These are phyloP conservation scores for Sorex fumeus DNA, from an alignment of 2,113 vertebrate species.

Conservation along the genomic window DNA sequence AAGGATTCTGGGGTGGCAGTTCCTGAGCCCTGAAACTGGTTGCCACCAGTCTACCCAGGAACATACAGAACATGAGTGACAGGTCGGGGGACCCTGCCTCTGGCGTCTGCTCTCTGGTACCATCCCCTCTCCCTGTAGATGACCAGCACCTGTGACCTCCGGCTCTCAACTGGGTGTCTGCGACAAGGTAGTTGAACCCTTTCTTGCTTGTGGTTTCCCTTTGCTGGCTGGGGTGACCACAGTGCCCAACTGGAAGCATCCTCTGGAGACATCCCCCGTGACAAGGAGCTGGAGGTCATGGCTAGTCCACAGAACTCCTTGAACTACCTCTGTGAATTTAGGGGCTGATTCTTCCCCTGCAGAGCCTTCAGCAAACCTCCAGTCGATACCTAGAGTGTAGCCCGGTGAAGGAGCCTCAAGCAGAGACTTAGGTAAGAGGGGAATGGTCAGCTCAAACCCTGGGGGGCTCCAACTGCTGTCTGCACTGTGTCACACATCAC, in stretches of 20 bases:
- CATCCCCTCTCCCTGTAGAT: not conserved
- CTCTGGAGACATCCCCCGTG: not conserved
- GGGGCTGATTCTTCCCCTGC: not conserved
- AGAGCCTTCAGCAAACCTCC: not conserved
- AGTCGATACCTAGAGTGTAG: not conserved
- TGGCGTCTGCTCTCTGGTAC: too few relatives aligned
- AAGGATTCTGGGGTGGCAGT: too few relatives aligned
- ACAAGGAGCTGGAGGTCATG: not conserved
- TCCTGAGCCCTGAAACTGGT: not conserved
- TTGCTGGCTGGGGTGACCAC: not conserved
- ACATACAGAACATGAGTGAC: too few relatives aligned
- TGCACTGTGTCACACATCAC: not conserved
- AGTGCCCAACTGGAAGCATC: not conserved
- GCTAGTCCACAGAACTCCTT: not conserved
- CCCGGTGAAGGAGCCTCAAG: not conserved
- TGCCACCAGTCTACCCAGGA: not conserved
- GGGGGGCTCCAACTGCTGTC: not conserved
- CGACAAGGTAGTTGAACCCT: not conserved
- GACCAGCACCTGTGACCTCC: not conserved
- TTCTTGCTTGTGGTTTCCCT: not conserved
- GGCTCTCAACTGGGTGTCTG: not conserved
- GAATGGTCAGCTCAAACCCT: not conserved
- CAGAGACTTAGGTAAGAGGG: not conserved
- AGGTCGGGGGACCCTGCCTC: too few relatives aligned
- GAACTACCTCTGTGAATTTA: not conserved